Base-by-base conservation (phyloP, 2,113 vertebrate species). In the Erinaceus europaeus region DNA sequence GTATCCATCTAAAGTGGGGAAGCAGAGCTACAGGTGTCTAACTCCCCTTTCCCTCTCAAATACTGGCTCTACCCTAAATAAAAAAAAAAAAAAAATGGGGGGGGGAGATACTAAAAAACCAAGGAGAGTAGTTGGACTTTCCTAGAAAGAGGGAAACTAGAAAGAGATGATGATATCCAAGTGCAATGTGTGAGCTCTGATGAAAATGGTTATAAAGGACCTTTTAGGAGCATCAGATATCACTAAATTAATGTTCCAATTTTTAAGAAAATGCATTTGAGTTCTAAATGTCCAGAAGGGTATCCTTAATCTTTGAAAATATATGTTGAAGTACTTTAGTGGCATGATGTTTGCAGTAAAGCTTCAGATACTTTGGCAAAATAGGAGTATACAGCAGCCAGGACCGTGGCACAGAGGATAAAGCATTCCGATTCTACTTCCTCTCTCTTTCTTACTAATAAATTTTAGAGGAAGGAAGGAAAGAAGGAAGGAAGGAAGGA, bases 211-310 rank as follows among this genome's bases (percentile, higher is more conserved):
- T 89, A 69, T 55, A 44, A 73, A 73, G 18, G 36, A 42, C 36
- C 44, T 88, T 62, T 61, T 53, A 6, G 50, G 18, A 8, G n/a
- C n/a, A 46, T 59, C 55, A n/a, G 57, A 59, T 48, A 11, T 71
- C 68, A 40, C 46, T 81, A 72, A 84, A 67, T 65, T 84, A 80
- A 65, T 25, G 32, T 20, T 71, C n/a, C 75, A 79, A 32, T 15
- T 81, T 92, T 85, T 32, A n/a, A 87, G 62, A n/a, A 90, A 90
- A 92, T 59, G 68, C 27, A 85, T 57, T 4, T 23, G 42, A 72
- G 32, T 18, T 46, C 6, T 38, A 57, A 77, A 23, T 84, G 38
- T 32, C 14, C 20, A 87, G n/a, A 29, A 68, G 17, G 40, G 42
- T 65, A n/a, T 62, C 46, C 34, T 71, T 57, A 14, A 50, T 53